Base-by-base conservation (phyloP, 2,888 invertebrate genomes). In the Himalopsyche japonica region DNA sequence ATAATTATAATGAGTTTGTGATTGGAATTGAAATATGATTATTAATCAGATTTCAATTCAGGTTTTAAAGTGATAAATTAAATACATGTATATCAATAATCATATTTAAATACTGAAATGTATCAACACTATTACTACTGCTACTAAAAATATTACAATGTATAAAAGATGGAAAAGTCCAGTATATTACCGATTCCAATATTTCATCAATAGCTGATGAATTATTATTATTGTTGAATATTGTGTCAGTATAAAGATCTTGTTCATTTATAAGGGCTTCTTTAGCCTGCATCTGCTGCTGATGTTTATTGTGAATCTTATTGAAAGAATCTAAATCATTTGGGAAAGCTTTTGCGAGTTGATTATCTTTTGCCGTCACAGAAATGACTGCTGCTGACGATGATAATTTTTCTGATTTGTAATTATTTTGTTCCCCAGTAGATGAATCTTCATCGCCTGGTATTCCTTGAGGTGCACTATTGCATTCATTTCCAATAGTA, bases 141-240 rank as follows among this genome's bases (percentile, higher is more conserved):
- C 10, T 37, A 37, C 1, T 18, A 32, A 15, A 34, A 5, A 78
- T n/a, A 20, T 32, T 32, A 32, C 32, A 32, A 4, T 32, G 32
- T 6, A 32, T 32, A 6, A 6, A 32, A 32, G 3, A 32, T 32
- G 6, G 6, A 47, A 79, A 32, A 2, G 1, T 10, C 2, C 7
- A 24, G n/a, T n/a, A 37, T 18, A 43, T 80, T 80, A 83, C 83
- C 83, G 80, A 76, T 20, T 80, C 80, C n/a, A 83, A 57, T n/a
- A 82, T 82, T 18, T 80, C 76, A 37, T 83, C 83, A 80, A 76
- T 83, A 12, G 70, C 30, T 15, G 70, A 70, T 27, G 70, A 70
- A 70, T 70, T 70, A 27, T 70, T 70, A 70, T 70, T 70, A 27
- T 70, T 70, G 27, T 30, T 70, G 27, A 70, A 70, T 27, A 70